A percentile compares a stretch with the other conserved stretches of the same genome.
Conservation (phyloP, 2,888 invertebrate genomes). For the Panzeria rudis region DNA sequence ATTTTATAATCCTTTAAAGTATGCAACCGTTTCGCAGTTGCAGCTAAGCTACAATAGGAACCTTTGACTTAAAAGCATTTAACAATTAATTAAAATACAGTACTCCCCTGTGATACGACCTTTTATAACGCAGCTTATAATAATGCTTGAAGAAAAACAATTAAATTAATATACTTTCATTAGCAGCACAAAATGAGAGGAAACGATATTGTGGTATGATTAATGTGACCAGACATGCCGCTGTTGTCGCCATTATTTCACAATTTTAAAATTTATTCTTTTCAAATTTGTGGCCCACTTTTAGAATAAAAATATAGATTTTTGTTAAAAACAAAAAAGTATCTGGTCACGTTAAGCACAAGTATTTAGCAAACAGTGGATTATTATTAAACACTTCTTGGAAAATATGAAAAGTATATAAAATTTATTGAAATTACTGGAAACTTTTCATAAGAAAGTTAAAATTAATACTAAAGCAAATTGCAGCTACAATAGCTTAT, state of each 20-base stretch:
- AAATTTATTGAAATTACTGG: background rate
- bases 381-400: background rate
- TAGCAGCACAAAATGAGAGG: background rate
- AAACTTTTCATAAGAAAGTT: background rate
- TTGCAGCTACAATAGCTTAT: background rate
- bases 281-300: too few species aligned
- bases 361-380: background rate
- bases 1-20: slow-evolving; percentile 24
- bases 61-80: slow-evolving; percentile 44
- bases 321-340: background rate
- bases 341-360: background rate
- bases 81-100: slow-evolving; percentile 54
- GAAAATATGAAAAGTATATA: background rate
- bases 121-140: slow-evolving; percentile 5
- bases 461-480: background rate
- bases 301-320: background rate
- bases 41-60: background rate
- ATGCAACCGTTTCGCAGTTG: background rate
- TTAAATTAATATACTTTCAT: slow-evolving; percentile 25
- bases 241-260: background rate
- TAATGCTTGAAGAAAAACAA: slow-evolving; percentile 8
- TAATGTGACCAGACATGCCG: background rate
- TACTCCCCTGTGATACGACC: background rate
- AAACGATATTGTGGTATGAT: background rate
- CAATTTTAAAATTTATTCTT: too few species aligned